Conservation (phyloP, 2,113 vertebrate species). For the Panthera tigris region DNA sequence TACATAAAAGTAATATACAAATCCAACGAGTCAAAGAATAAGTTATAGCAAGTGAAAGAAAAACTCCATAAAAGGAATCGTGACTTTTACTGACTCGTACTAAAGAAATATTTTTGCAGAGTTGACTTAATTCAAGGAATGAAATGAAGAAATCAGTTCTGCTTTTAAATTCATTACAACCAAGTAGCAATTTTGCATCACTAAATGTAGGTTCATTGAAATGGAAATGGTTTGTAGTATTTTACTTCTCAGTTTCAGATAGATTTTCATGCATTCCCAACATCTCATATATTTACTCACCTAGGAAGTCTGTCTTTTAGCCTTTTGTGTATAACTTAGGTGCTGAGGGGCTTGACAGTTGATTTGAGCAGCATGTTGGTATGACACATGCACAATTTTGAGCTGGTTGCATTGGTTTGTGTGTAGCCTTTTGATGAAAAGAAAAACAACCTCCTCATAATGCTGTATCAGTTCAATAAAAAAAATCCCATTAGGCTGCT, state of each 20-base stretch:
- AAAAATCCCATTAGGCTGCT: conserved; percentile 44
- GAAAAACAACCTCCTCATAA: conserved; percentile 20
- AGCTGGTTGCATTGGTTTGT: not conserved
- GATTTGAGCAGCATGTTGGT: not conserved
- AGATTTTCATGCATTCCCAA: not conserved
- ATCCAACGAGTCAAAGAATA: not conserved
- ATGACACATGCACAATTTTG: not conserved
- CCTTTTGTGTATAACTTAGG: not conserved
- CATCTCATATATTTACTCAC: not conserved
- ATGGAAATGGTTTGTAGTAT: conserved; percentile 33
- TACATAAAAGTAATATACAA: not conserved
- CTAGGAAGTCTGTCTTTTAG: not conserved
- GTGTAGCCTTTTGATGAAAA: conserved; percentile 28
- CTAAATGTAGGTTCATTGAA: conserved; percentile 1
- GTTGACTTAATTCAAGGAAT: conserved; percentile 23
- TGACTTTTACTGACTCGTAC: not conserved
- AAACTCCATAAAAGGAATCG: not conserved
- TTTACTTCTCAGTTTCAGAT: conserved; percentile 14
- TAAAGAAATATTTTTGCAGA: not conserved
- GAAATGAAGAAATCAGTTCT: conserved; percentile 38
- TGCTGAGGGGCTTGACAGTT: not conserved
- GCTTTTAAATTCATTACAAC: not conserved
- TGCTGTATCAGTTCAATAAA: conserved; percentile 19
- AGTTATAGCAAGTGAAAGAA: not conserved
- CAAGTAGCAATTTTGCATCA: conserved; percentile 17